Base-by-base conservation (phyloP, 2,113 vertebrate species). In the Atlantisia rogersi region DNA sequence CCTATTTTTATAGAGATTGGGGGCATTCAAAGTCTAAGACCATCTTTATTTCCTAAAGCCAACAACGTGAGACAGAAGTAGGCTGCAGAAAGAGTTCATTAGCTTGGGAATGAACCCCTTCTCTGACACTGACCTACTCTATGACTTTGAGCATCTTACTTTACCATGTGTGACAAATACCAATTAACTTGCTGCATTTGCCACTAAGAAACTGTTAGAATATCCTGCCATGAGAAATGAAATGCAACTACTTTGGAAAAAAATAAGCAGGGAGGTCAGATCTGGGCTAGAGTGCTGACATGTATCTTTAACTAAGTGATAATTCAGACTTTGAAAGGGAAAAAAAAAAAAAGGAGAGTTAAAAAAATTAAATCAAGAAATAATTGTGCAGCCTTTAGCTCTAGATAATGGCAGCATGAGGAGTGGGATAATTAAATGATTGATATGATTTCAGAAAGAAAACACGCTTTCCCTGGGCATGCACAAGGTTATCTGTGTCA, bases 401-500 rank as follows among this genome's bases (percentile, higher is more conserved):
- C 60, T 55, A 91, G 95, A 96, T 95, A 96, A 97, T 96, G 93
- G 91, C 90, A 93, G 58, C 0, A 1, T 94, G 95, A 97, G 92
- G 94, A 92, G 87, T 73, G 77, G 95, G 96, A 96, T 97, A 97
- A 97, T 96, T 97, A 96, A 97, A 97, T 96, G 92, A 95, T 95
- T 95, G 93, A 97, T 97, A 97, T 95, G 89, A 97, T 97, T 97
- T 97, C 95, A 95, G 89, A 96, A 95, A 86, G 95, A 96, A 96
- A 96, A 90, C 1, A 52, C 74, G 65, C 73, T 94, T 94, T 94
- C 88, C 69, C 76, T 96, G 92, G 80, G 89, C 94, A 95, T 80
- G 91, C 94, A 97, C 96, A 97, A 97, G 96, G 97, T 97, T 97
- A 97, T 97, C 97, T 96, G 90, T 96, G 96, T 97, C 96, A 97